Evolutionary conservation across 2,888 invertebrate species (phyloP), one percentile per base, ranked within the genome.

Genomic region (Xylophagus ater): DNA sequence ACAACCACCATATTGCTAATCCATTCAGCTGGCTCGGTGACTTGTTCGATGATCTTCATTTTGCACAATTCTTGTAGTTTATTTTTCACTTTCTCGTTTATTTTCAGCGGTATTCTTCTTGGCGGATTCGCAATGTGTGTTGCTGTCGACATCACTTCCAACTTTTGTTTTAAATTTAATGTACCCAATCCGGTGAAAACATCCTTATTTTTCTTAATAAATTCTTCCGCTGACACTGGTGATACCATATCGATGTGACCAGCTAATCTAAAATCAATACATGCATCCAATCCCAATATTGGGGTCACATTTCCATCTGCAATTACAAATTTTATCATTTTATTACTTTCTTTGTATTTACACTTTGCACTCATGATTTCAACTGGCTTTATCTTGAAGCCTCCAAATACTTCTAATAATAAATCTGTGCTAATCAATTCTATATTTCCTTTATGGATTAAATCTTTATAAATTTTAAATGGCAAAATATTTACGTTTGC

Each of bases 1-100:
- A 51, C 47, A 41, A 51, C 44, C 0, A 52, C 45, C 2, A 51
- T 40, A 4, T 40, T 40, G 29, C 30, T 30, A 3, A 30, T 19
- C 30, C 30, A 35, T 17, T 40, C 31, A 5, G 19, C 6, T 3
- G 34, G 18, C 7, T 23, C 24, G 13, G 14, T 10, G 5, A 30
- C 24, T 26, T 30, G 30, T 20, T 26, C 29, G 7, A 37, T 37
- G 7, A 33, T 31, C 5, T 13, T 7, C 15, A 20, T 15, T 1
- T 33, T 12, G 3, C 4, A n/a, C 4, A 41, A 13, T 25, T n/a
- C 8, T 31, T 36, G 28, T 23, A 37, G 18, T 13, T 37, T 37
- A 12, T 18, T 4, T 25, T 36, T 31, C 13, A 40, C n/a, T 1
- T 23, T 24, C 19, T 34, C n/a, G 9, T 12, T 23, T 18, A 34